Evolutionary conservation across 2,888 invertebrate species (phyloP).

Genomic region (Xestia rhomboidea): DNA sequence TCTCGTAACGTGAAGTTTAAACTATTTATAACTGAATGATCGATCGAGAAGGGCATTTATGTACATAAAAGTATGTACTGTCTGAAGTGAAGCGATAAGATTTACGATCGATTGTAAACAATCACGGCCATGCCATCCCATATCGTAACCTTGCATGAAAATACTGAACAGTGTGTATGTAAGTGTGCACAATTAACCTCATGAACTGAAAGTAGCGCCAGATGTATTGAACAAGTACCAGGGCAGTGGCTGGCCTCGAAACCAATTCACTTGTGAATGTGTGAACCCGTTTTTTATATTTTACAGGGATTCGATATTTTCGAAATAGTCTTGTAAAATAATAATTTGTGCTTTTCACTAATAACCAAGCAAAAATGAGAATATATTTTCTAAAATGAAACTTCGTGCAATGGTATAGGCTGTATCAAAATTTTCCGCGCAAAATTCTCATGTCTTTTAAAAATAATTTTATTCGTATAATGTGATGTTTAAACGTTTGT

Average conservation of each 20-base stretch:
- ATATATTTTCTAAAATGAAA: not conserved
- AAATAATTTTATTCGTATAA: not conserved
- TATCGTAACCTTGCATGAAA: constrained; percentile 72
- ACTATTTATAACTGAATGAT: constrained; percentile 75
- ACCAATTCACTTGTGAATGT: constrained; percentile 71
- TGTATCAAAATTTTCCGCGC: not conserved
- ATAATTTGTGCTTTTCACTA: not conserved
- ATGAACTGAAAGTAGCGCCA: constrained; percentile 73
- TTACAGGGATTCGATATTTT: constrained; percentile 60
- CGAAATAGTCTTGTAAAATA: constrained; percentile 10
- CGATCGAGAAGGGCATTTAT: constrained; percentile 75
- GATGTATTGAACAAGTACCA: constrained; percentile 71
- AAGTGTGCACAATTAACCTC: constrained; percentile 63
- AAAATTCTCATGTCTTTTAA: not conserved
- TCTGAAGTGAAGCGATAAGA: constrained; percentile 74
- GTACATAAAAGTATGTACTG: constrained; percentile 59
- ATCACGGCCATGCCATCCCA: constrained; percentile 73
- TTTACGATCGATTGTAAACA: constrained; percentile 76
- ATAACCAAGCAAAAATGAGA: not conserved
- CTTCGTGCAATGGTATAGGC: not conserved
- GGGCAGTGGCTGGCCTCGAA: constrained; percentile 73
- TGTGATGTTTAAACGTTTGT: not conserved
- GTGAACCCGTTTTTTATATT: constrained; percentile 64
- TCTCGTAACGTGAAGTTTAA: constrained; percentile 69
- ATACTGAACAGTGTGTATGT: constrained; percentile 57